Evolutionary conservation across 2,888 invertebrate genomes (phyloP), one percentile per base, ranked within the genome.

Genomic region (Drosophila ustulata): DNA sequence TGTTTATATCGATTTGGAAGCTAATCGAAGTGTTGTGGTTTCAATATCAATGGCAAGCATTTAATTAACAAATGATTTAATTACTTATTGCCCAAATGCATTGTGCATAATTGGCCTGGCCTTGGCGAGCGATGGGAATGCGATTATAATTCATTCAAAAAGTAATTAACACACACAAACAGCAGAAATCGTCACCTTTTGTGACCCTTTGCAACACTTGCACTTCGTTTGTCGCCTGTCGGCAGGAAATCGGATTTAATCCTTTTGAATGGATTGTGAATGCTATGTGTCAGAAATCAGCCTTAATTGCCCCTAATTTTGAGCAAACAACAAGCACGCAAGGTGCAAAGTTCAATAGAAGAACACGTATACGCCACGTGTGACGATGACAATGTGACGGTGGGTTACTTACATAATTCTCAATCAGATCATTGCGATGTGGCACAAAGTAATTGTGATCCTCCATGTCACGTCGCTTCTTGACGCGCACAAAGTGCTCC

Each of bases 381-480:
- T 18, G 18, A 18, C 18, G 37, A n/a, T 37, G 37, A 4, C 4
- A 4, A 4, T 37, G 37, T 4, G n/a, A n/a, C 11, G 11, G 11
- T 5, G 37, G 71, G 64, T 74, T 74, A 95, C 97, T 96, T 93
- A 98, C 98, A 93, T 98, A 98, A 92, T 97, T 98, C 93, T 98
- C 98, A 90, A 99, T 97, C 90, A 97, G 95, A 93, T 98, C 98
- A 91, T 96, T 96, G 89, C 98, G 95, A 92, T 98, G 98, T 69
- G 98, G 98, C 90, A 98, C 98, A 93, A 98, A 98, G 93, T 98
- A 98, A 93, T 98, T 98, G 93, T 97, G 97, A 93, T 98, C 98
- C 92, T 98, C 98, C 96, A 98, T 97, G 90, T 98, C 98, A 81
- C 97, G 95, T 82, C 98, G 95, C 92, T 98, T 98, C 93, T 98